These are phyloP conservation scores for Tanytarsus gracilentus DNA, from an alignment of 2,888 invertebrate species.

Conservation along the genomic window DNA sequence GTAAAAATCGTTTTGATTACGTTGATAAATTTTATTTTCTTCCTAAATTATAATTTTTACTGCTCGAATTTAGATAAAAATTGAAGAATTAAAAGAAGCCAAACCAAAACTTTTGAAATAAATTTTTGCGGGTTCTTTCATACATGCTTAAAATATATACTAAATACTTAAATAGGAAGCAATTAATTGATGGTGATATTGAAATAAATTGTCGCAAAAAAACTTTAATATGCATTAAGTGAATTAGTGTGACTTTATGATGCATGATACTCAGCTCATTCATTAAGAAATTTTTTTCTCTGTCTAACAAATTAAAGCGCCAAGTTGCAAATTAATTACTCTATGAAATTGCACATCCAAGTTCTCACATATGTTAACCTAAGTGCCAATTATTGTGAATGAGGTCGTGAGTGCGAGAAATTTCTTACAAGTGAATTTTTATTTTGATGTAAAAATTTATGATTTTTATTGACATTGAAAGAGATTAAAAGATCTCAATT, in stretches of 20 bases:
- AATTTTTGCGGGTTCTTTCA: too few species aligned
- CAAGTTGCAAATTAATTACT: slow-evolving; percentile 18
- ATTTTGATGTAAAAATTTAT: too few species aligned
- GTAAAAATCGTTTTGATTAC: too few species aligned
- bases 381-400: neutral
- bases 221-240: neutral
- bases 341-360: neutral
- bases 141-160: neutral
- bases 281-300: neutral
- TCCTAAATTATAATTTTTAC: too few species aligned
- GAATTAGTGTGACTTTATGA: neutral
- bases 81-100: too few species aligned
- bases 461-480: too few species aligned
- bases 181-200: slow-evolving; percentile 26
- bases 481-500: too few species aligned
- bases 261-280: neutral
- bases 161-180: slow-evolving; percentile 25
- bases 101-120: too few species aligned
- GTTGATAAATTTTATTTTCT: too few species aligned
- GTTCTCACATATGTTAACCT: too few species aligned
- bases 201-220: slow-evolving; percentile 20
- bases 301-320: slow-evolving; percentile 9
- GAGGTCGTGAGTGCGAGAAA: neutral
- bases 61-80: too few species aligned
- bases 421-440: too few species aligned